These are phyloP conservation scores for Vollenhovia emeryi DNA, from an alignment of 1,140 invertebrate genomes.

Conservation along the genomic window DNA sequence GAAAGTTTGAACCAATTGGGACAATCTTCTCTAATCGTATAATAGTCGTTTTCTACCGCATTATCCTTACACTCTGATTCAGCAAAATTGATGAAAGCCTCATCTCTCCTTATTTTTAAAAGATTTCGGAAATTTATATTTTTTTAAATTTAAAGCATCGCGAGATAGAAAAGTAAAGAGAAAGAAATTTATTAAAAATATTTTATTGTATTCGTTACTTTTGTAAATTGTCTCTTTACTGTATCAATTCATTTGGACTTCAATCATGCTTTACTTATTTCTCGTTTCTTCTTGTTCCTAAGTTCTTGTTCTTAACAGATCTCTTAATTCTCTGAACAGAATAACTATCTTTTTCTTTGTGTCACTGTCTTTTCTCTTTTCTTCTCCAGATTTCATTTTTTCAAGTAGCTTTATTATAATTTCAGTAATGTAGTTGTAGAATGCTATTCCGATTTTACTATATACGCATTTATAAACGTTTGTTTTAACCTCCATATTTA, in stretches of 20 bases:
- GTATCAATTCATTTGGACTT: conserved; percentile 12
- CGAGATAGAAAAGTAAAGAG: background rate
- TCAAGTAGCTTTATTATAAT: background rate
- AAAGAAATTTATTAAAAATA: background rate
- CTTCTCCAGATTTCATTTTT: background rate
- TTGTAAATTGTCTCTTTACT: background rate
- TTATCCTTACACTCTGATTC: conserved; percentile 16
- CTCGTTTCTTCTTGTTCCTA: background rate
- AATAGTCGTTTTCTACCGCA: conserved; percentile 5
- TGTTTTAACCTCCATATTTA: background rate
- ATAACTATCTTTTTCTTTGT: background rate
- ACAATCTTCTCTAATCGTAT: conserved; percentile 33
- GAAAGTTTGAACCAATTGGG: conserved; percentile 39
- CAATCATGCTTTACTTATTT: background rate
- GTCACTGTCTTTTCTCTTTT: background rate
- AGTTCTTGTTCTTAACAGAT: background rate
- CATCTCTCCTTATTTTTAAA: background rate
- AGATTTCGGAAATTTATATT: background rate
- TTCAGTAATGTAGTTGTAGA: background rate
- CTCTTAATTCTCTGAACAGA: background rate
- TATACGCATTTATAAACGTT: background rate
- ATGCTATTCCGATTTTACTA: background rate
- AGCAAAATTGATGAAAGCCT: background rate
- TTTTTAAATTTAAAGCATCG: background rate
- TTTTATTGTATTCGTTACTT: background rate